Evolutionary conservation across 2,113 vertebrate genomes (phyloP), one percentile per base, ranked within the genome.

Genomic region (Bambusicola thoracicus): DNA sequence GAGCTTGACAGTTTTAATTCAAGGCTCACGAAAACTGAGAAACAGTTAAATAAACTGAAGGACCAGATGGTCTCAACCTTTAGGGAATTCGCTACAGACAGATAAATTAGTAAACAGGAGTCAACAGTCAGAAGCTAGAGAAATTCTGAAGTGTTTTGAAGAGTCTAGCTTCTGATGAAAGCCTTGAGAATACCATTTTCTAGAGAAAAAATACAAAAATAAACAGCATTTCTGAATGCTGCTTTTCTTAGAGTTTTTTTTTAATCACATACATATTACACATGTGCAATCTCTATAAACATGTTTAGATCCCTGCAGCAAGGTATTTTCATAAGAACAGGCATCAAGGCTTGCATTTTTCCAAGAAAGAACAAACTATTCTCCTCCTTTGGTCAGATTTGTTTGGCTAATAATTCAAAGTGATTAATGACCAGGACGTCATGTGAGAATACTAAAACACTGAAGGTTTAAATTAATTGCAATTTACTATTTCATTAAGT

Each of bases 1-100:
- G 41, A 94, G 81, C 80, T 81, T 87, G 87, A 81, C 88, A 94
- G 82, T 81, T 95, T 86, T 82, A 97, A 95, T 80, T 94, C 88
- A 95, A 92, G 69, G 53, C 75, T 92, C 62, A 87, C 62, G 68
- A 87, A 95, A 94, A 61, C 59, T 92, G 89, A 96, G 88, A 91
- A 96, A 91, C 66, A 93, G 90, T 93, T 94, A 95, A 92, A 93
- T 92, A 96, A 95, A 87, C 74, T 90, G 80, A 96, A 94, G 76
- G 80, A 95, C 87, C 96, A 96, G 96, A 96, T 95, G 96, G 93
- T 95, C 79, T 79, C 34, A 93, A 88, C 84, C 95, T 96, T 89
- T 49, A 73, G 94, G 93, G 95, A 94, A 92, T 93, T 95, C 62
- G 81, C 79, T 93, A 89, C 25, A 93, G 72, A 90, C 49, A 96